Evolutionary conservation across 1,140 invertebrate species (phyloP).

Genomic region (Brachionus paranguensis): DNA sequence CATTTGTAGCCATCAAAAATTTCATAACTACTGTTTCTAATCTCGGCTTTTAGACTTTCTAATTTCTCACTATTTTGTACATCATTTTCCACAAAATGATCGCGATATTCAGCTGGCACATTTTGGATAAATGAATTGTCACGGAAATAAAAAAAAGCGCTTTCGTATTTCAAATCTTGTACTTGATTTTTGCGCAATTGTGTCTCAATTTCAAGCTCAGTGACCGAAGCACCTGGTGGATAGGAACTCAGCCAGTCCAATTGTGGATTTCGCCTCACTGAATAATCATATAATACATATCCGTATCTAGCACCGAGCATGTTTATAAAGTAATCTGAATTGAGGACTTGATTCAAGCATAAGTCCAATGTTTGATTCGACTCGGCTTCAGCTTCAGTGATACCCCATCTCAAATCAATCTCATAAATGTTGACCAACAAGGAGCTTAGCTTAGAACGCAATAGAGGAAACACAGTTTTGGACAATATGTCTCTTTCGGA

Average conservation of each 20-base stretch:
- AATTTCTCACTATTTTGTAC: conserved; percentile 45
- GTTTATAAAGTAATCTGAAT: conserved; percentile 57
- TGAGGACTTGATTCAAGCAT: conserved; percentile 54
- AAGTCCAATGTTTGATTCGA: conserved; percentile 50
- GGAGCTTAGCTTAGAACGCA: conserved; percentile 43
- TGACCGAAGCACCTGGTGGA: conserved; percentile 54
- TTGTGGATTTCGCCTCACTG: conserved; percentile 46
- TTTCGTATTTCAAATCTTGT: conserved; percentile 43
- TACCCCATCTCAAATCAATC: conserved; percentile 58
- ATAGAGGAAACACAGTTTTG: conserved; percentile 56
- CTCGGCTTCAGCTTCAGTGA: conserved; percentile 53
- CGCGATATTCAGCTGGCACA: conserved; percentile 47
- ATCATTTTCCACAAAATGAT: conserved; percentile 49
- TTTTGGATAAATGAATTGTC: conserved; percentile 47
- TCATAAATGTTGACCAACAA: conserved; percentile 54
- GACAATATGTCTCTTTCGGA: conserved; percentile 57
- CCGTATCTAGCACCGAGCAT: conserved; percentile 56
- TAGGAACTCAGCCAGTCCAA: conserved; percentile 54
- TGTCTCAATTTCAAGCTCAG: conserved; percentile 54
- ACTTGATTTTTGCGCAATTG: conserved; percentile 48
- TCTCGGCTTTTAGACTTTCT: conserved; percentile 47
- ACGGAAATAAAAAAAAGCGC: conserved; percentile 55
- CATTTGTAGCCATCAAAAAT: conserved; percentile 55
- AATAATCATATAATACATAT: conserved; percentile 41
- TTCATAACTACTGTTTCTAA: conserved; percentile 49